Conservation (phyloP, 2,797 vertebrate genomes). For the Phrynocephalus vlangalii region DNA sequence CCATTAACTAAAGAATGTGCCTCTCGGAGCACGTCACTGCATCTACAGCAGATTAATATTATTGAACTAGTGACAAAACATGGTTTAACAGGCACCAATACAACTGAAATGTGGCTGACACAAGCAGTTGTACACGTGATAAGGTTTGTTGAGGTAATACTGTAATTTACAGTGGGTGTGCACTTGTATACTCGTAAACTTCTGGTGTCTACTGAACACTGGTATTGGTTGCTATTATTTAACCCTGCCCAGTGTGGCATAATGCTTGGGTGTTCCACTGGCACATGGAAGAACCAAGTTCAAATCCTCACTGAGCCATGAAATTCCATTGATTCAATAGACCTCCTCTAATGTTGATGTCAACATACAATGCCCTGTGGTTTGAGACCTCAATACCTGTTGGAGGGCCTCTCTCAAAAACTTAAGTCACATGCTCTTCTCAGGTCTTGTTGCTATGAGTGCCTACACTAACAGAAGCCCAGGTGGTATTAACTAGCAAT, state of each 20-base stretch:
- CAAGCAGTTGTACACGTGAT: background rate
- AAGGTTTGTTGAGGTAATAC: background rate
- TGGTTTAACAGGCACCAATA: background rate
- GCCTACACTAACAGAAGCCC: no score
- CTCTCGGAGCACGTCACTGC: background rate
- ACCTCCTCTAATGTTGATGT: no score
- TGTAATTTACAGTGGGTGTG: background rate
- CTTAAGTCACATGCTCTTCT: no score
- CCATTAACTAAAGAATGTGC: constrained; percentile 26
- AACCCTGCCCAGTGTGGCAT: no score
- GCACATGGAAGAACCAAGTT: background rate
- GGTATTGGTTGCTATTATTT: no score
- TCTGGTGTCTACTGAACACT: background rate
- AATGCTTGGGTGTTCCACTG: background rate
- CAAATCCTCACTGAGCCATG: no score
- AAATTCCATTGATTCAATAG: no score
- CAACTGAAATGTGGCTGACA: background rate
- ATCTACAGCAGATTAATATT: background rate
- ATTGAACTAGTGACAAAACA: background rate
- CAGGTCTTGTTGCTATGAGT: no score
- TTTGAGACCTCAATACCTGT: no score
- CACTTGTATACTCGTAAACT: background rate
- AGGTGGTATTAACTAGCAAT: no score
- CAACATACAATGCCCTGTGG: no score
- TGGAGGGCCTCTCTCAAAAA: no score